Evolutionary conservation across 2,797 vertebrate genomes (phyloP).

Genomic region (Poeciliopsis presidionis): DNA sequence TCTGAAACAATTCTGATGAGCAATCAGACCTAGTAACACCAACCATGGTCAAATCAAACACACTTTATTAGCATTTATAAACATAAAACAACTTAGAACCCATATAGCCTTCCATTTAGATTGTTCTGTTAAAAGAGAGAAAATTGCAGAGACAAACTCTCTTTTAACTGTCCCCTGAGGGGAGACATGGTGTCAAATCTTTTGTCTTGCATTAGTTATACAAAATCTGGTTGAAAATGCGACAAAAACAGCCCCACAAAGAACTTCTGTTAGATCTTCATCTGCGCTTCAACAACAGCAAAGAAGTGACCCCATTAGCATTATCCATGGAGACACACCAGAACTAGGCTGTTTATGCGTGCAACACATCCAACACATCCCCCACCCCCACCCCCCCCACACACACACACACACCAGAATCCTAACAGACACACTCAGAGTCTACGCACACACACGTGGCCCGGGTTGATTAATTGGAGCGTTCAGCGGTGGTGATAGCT

Average conservation of each 20-base stretch:
- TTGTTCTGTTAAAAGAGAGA: not conserved
- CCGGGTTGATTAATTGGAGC: conserved; percentile 74
- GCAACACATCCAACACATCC: conserved; percentile 31
- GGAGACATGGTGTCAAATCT: not conserved
- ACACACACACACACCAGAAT: conserved; percentile 26
- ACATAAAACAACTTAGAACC: not conserved
- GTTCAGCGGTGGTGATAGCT: conserved; percentile 72
- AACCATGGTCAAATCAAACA: not conserved
- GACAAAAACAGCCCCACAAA: not conserved
- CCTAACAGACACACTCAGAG: conserved; percentile 7
- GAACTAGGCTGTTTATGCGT: conserved; percentile 30
- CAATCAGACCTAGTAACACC: not conserved
- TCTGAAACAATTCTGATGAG: not conserved
- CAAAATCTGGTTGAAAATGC: conserved; percentile 1
- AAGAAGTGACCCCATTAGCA: conserved; percentile 52
- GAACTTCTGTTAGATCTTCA: conserved; percentile 22
- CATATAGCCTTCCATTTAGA: not conserved
- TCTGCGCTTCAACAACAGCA: conserved; percentile 14
- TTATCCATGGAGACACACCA: conserved; percentile 54
- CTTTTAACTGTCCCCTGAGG: not conserved
- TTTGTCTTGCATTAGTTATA: not conserved
- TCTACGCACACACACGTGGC: conserved; percentile 24
- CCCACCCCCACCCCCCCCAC: conserved; percentile 14
- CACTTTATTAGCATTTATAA: not conserved
- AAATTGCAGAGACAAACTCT: not conserved